Base-by-base conservation (phyloP, 2,888 invertebrate species). In the Chloroclysta siterata region DNA sequence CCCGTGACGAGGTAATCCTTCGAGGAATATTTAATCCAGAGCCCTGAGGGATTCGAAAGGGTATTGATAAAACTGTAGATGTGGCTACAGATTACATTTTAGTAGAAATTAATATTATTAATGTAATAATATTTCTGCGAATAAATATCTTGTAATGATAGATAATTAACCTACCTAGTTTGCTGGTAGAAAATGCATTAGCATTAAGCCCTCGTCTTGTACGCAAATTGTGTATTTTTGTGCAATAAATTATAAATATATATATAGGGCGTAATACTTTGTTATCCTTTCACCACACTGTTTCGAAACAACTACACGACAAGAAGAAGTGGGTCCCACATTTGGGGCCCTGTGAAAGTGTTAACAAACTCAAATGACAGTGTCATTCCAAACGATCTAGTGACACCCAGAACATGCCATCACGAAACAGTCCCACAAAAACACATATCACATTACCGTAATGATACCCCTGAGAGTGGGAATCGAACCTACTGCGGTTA, bases 401-500 rank as follows among this genome's bases (percentile, higher is more conserved):
- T 39, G 63, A 56, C 36, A 73, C 60, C 62, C 52, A 52, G 64
- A 56, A 57, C 64, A 65, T 55, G 64, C 56, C 69, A 42, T 62
- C 52, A 60, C 64, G 55, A 7, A 51, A 68, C 60, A 69, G 51
- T 63, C 66, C 65, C 44, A 63, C 60, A 65, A 63, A 65, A 64
- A 68, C 62, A 66, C 53, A 73, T 71, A 78, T 80, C 79, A 63
- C 15, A 60, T 80, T 79, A 74, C 81, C 42, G 78, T 72, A 76
- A 78, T 63, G 60, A 80, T 77, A 80, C 72, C 66, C 79, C 75
- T 80, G 80, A 66, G 78, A 72, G 62, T 57, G 72, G 72, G 78
- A 76, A 67, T 72, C 69, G 70, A 81, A 80, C 74, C 71, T 68
- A 57, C 62, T 66, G 67, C 63, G 73, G 80, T 76, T 73, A 70